Evolutionary conservation across 1,140 invertebrate genomes (phyloP).

Genomic region (Aporrectodea caliginosa): DNA sequence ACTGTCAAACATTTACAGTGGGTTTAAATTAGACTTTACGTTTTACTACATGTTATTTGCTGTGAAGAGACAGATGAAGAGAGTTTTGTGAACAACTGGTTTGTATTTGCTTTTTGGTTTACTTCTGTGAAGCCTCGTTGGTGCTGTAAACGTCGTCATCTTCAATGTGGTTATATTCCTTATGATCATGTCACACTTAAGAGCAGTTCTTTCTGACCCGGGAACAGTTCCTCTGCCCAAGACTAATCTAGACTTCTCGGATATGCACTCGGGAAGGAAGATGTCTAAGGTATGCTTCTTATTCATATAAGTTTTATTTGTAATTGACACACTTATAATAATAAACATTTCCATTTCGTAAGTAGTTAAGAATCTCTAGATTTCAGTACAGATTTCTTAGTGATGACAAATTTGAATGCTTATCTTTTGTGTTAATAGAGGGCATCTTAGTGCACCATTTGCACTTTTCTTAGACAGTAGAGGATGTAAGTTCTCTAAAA

Average conservation of each 20-base stretch:
- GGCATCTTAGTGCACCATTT: not conserved
- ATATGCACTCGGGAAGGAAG: slow-evolving; percentile 65
- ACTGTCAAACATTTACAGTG: too few relatives aligned
- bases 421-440: not conserved
- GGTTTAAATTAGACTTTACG: too few relatives aligned
- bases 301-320: too few relatives aligned
- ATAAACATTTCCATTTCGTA: not conserved
- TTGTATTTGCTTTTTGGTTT: too few relatives aligned
- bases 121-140: slow-evolving; percentile 90
- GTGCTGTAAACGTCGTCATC: slow-evolving; percentile 72
- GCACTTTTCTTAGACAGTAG: too few relatives aligned
- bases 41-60: too few relatives aligned
- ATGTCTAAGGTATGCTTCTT: slow-evolving; percentile 25
- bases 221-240: slow-evolving; percentile 79
- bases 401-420: not conserved
- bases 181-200: slow-evolving; percentile 70
- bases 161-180: slow-evolving; percentile 79
- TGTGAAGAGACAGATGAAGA: too few relatives aligned
- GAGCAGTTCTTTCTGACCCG: slow-evolving; percentile 83
- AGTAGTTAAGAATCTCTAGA: not conserved
- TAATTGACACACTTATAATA: not conserved
- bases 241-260: slow-evolving; percentile 78
- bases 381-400: not conserved
- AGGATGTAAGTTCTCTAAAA: too few relatives aligned
- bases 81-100: too few relatives aligned